Percentiles rank a stretch among this genome's conserved stretches.
Conservation (phyloP, 2,113 vertebrate genomes). For the Microtus montanus region DNA sequence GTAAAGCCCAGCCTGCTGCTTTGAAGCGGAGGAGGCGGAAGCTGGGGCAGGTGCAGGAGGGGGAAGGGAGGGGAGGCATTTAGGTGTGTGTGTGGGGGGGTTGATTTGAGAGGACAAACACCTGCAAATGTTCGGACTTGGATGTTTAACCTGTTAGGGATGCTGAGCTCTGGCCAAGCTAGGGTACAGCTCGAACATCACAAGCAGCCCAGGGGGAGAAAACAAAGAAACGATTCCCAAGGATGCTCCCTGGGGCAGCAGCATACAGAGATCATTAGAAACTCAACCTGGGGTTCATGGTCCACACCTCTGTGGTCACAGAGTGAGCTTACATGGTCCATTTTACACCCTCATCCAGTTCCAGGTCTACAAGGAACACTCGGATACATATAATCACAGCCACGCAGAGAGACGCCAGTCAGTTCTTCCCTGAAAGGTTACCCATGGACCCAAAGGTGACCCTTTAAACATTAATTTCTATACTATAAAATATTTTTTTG, state of each 20-base stretch:
- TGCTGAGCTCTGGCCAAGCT: neutral
- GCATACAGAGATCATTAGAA: fast-evolving
- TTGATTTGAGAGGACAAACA: neutral
- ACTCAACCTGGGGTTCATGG: neutral
- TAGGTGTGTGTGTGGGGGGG: neutral
- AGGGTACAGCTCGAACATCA: neutral
- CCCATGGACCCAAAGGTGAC: neutral
- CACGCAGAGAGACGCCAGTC: neutral
- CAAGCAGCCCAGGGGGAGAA: neutral
- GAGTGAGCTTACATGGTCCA: neutral
- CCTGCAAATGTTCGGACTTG: conserved; percentile 42
- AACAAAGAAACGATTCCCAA: no score
- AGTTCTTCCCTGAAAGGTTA: neutral
- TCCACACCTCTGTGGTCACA: neutral
- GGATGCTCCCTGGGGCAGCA: neutral
- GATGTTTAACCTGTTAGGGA: neutral
- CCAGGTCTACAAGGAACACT: neutral
- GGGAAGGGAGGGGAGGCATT: neutral
- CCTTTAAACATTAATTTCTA: neutral
- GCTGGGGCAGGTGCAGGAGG: neutral
- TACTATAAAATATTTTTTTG: neutral
- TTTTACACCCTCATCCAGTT: neutral
- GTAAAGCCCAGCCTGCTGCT: conserved; percentile 72
- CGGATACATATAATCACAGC: neutral
- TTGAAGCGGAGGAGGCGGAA: conserved; percentile 74